A percentile compares a stretch with the other conserved stretches of the same genome.
phyloP scores from a whole-genome alignment of 2,797 vertebrate species.

The Leucoraja ocellata region DNA sequence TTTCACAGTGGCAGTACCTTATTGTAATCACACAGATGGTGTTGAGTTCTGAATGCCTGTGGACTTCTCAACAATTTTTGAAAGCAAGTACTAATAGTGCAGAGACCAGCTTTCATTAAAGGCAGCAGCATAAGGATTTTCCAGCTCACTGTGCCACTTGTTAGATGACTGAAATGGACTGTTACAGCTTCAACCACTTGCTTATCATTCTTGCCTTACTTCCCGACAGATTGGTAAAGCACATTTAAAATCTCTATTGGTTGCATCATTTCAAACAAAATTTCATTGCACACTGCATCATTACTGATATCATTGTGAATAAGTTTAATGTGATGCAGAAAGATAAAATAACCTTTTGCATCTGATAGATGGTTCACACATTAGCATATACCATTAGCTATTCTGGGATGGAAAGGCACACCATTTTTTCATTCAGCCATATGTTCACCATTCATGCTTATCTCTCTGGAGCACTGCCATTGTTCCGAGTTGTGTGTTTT shows the following conservation, averaged over 20 bases:
- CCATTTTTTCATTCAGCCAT: neutral
- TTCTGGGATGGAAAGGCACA: neutral
- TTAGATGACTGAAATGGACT: neutral
- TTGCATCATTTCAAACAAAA: slow-evolving; percentile 20
- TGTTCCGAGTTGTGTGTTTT: neutral
- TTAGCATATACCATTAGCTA: neutral
- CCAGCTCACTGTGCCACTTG: neutral
- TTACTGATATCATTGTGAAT: slow-evolving; percentile 19
- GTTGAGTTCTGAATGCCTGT: neutral
- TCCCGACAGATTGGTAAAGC: neutral
- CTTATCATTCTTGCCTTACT: neutral
- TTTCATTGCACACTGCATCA: neutral
- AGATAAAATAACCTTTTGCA: neutral
- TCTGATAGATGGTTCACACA: neutral
- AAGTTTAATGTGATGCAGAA: neutral
- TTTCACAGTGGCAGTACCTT: neutral
- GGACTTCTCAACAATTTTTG: slow-evolving; percentile 13
- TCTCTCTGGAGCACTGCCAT: neutral
- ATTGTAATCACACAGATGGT: neutral
- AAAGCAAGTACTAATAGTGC: neutral
- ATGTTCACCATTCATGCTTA: neutral
- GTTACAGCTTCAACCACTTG: neutral
- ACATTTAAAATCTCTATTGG: neutral
- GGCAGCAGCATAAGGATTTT: neutral
- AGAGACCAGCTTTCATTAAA: neutral